Percentiles rank a stretch among this genome's conserved stretches.
phyloP scores from a whole-genome alignment of 2,113 vertebrate species.

The Phoenicopterus ruber region DNA sequence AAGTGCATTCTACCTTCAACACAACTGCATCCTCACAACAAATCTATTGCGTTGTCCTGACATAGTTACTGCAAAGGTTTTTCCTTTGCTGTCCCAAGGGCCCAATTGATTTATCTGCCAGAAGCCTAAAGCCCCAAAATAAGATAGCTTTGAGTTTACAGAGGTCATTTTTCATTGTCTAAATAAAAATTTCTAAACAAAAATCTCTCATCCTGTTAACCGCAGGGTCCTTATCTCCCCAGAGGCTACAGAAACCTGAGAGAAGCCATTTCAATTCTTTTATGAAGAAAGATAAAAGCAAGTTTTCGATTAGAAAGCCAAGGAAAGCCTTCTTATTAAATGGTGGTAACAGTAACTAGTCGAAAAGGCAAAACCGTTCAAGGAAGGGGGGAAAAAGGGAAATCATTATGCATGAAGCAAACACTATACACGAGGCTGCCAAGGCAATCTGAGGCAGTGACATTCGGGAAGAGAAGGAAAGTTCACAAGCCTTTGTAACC shows the following conservation, averaged over 20 bases:
- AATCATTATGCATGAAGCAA: conserved; percentile 78
- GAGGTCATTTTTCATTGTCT: conserved; percentile 91
- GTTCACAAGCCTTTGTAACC: conserved; percentile 64
- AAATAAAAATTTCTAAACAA: conserved; percentile 91
- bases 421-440: conserved; percentile 43
- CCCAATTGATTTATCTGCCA: conserved; percentile 89
- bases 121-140: conserved; percentile 87
- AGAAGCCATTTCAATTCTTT: conserved; percentile 88
- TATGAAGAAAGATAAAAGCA: conserved; percentile 88
- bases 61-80: conserved; percentile 85
- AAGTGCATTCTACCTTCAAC: conserved; percentile 77
- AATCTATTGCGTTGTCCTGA: conserved; percentile 81
- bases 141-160: conserved; percentile 89
- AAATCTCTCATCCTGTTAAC: conserved; percentile 90
- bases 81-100: conserved; percentile 82
- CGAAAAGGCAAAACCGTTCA: conserved; percentile 77
- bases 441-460: conserved; percentile 63
- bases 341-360: conserved; percentile 82
- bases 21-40: conserved; percentile 78
- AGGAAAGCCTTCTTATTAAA: conserved; percentile 84
- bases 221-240: conserved; percentile 86
- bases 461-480: conserved; percentile 58
- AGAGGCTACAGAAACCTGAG: conserved; percentile 84
- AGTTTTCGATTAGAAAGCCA: conserved; percentile 86
- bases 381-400: conserved; percentile 34